Evolutionary conservation across 2,797 vertebrate genomes (phyloP).

Genomic region (Mionectes olivaceus): DNA sequence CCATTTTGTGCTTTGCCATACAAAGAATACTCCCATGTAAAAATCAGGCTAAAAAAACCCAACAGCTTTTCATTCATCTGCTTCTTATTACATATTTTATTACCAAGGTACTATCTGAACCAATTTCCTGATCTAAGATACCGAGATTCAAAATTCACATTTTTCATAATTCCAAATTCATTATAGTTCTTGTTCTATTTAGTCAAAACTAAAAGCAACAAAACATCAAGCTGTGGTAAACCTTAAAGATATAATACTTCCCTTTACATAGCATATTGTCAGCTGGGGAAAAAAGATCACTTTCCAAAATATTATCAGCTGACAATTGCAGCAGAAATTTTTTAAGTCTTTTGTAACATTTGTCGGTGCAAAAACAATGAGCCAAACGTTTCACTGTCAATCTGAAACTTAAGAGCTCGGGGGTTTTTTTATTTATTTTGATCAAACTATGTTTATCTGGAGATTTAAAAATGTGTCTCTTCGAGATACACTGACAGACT

Average conservation of each 20-base stretch:
- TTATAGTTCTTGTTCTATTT: not conserved
- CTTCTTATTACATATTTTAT: not conserved
- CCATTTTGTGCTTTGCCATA: accelerated
- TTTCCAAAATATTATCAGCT: not conserved
- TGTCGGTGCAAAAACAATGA: not conserved
- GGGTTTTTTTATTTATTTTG: constrained; percentile 11
- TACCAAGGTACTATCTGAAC: not conserved
- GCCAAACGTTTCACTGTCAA: constrained; percentile 49
- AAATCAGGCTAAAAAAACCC: not conserved
- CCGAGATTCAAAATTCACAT: not conserved
- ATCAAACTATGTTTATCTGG: constrained; percentile 29
- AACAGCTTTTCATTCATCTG: not conserved
- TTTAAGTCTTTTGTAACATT: not conserved
- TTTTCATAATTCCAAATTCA: not conserved
- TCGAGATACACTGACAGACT: constrained; percentile 28
- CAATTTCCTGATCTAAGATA: not conserved
- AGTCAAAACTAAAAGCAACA: not conserved
- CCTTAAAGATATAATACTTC: not conserved
- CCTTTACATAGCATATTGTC: constrained; percentile 5
- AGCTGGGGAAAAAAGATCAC: not conserved
- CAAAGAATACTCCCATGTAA: not conserved
- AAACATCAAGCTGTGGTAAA: not conserved
- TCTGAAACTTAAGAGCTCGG: constrained; percentile 6
- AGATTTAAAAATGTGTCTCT: not conserved
- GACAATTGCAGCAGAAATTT: not conserved